These are phyloP conservation scores for Platichthys stellatus DNA, from an alignment of 2,113 vertebrate genomes.

Conservation along the genomic window DNA sequence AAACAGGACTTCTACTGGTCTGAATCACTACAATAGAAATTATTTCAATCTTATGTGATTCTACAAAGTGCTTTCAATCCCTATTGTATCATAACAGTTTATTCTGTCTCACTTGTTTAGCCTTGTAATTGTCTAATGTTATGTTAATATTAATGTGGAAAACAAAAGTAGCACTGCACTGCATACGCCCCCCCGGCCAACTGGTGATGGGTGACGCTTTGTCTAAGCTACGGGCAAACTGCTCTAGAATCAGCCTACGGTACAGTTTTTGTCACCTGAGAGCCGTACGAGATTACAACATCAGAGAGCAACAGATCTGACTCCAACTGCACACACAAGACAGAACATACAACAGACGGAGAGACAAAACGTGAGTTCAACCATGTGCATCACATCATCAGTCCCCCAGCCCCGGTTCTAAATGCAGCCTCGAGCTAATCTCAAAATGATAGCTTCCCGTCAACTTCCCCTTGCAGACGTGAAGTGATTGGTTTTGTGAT, in stretches of 20 bases:
- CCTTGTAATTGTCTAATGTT: not conserved
- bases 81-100: not conserved
- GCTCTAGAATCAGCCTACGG: conserved; percentile 49
- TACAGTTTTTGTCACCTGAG: conserved; percentile 60
- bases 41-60: not conserved
- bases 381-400: conserved; percentile 1
- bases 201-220: conserved; percentile 27
- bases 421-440: not conserved
- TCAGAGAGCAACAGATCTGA: conserved; percentile 64
- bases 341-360: conserved; percentile 43
- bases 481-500: conserved; percentile 23
- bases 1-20: not conserved
- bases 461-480: not conserved
- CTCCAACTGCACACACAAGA: conserved; percentile 63
- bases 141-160: not conserved
- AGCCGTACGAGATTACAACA: conserved; percentile 59
- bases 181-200: conserved; percentile 41
- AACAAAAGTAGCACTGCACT: conserved; percentile 29
- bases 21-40: not conserved
- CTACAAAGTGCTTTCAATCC: not conserved
- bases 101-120: not conserved
- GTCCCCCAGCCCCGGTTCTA: not conserved
- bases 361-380: conserved; percentile 23
- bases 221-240: conserved; percentile 34
- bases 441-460: conserved; percentile 6